Evolutionary conservation across 2,888 invertebrate genomes (phyloP), one percentile per base, ranked within the genome.

Genomic region (Zaprionus obscuricornis): DNA sequence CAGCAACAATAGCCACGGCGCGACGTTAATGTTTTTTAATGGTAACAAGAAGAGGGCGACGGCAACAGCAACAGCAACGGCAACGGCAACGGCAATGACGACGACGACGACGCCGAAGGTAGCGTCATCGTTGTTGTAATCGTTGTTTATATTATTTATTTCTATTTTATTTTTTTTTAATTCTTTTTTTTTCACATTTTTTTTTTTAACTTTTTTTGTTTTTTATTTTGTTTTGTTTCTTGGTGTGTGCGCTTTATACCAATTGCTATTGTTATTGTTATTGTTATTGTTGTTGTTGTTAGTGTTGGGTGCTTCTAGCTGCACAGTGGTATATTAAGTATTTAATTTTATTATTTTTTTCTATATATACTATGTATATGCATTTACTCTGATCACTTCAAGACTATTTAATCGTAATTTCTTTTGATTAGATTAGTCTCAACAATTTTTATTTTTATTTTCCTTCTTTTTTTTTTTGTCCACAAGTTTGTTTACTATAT

Each of bases 51-150:
- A n/a, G n/a, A n/a, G n/a, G 10, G 1, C 24, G 7, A 7, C 60
- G 20, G 43, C 33, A 14, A 27, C 49, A 7, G 47, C 34, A 52
- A 36, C 49, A 1, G 49, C 45, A 54, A 36, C 29, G 13, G 22
- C 24, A 29, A 27, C 24, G 18, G n/a, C 27, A 6, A 7, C 43
- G 14, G 24, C 52, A 8, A 2, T 10, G 14, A 8, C 43, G 8
- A 17, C 45, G 39, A n/a, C 49, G 7, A 10, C 10, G 4, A 20
- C 40, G 54, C 2, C 5, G 40, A 42, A 57, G 40, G 39, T 51
- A 54, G 62, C 56, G 54, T 66, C 57, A 71, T 45, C 42, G 67
- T 68, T 76, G 76, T 54, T 81, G 76, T 72, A 75, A 82, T 76
- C 73, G 70, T 27, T 49, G 56, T 64, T 60, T 65, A 34, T 39